These are phyloP conservation scores for Gymnorhina tibicen DNA, from an alignment of 2,113 vertebrate genomes.

Conservation along the genomic window DNA sequence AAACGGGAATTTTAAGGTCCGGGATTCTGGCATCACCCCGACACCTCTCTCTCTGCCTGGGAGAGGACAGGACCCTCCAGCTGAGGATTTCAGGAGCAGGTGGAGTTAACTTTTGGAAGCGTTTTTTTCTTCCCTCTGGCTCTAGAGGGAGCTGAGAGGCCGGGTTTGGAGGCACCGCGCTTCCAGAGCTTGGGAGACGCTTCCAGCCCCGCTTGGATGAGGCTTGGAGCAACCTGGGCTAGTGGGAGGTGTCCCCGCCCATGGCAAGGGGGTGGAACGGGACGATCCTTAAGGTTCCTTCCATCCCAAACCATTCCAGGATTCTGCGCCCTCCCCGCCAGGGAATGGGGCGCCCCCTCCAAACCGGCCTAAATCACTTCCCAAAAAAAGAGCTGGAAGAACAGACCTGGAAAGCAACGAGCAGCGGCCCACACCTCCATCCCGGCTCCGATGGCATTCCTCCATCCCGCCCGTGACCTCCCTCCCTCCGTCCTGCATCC, in stretches of 20 bases:
- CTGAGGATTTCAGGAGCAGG: not conserved
- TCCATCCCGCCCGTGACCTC: not conserved
- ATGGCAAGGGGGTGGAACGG: not conserved
- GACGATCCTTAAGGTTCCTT: not conserved
- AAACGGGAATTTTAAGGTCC: not conserved
- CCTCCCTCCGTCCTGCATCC: not conserved
- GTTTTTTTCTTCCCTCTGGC: not conserved
- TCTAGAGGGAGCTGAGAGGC: slow-evolving; percentile 31
- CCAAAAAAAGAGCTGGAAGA: not conserved
- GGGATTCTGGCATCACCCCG: not conserved
- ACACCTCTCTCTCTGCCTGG: accelerated
- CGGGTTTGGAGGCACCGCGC: not conserved
- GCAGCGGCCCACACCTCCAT: not conserved
- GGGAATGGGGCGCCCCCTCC: not conserved
- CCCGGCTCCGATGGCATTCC: not conserved
- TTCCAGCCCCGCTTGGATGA: not conserved
- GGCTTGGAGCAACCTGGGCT: not conserved
- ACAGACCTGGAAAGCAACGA: not conserved
- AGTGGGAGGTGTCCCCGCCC: not conserved
- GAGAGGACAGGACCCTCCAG: not conserved
- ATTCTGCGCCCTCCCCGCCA: not conserved
- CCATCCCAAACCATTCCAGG: not conserved
- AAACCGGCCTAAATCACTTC: not conserved
- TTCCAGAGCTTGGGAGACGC: not conserved
- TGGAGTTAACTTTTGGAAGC: not conserved